A percentile compares a stretch with the other conserved stretches of the same genome.
Conservation (phyloP, 1,140 invertebrate species). For the Drosophila takahashii region DNA sequence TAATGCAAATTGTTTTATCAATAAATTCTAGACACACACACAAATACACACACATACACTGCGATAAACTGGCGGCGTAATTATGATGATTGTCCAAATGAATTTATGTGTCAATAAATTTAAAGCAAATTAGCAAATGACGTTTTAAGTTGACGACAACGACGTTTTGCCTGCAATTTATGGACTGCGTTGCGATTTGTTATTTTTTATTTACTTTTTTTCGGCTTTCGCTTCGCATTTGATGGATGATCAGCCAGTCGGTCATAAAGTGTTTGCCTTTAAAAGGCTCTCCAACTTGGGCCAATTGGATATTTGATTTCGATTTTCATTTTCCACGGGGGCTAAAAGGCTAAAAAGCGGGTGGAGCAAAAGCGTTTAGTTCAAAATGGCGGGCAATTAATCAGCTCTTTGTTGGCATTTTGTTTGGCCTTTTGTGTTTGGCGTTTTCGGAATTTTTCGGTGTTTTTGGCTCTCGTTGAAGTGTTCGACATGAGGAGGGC, state of each 20-base stretch:
- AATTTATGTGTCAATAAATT: conserved; percentile 82
- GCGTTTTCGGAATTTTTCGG: conserved; percentile 7
- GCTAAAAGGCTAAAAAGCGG: background rate
- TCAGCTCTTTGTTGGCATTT: conserved; percentile 34
- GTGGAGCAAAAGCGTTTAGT: conserved; percentile 20
- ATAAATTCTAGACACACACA: conserved; percentile 76
- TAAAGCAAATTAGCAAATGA: conserved; percentile 80
- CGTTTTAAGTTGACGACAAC: conserved; percentile 65
- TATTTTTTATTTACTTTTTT: background rate
- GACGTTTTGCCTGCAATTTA: conserved; percentile 63
- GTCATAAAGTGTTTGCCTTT: conserved; percentile 57
- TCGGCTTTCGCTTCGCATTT: conserved; percentile 19
- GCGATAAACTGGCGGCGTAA: conserved; percentile 40
- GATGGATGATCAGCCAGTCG: conserved; percentile 54
- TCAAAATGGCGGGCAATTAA: conserved; percentile 34
- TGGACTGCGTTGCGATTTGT: conserved; percentile 45
- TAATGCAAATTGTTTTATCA: conserved; percentile 83
- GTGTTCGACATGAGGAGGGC: conserved; percentile 9
- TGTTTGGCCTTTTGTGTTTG: conserved; percentile 12
- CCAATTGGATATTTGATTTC: conserved; percentile 21
- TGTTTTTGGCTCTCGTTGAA: background rate
- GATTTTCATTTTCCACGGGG: background rate
- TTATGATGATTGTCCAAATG: conserved; percentile 70
- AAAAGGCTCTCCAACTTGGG: conserved; percentile 31
- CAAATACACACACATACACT: conserved; percentile 28